Base-by-base conservation (phyloP, 2,888 invertebrate genomes). In the Caenorhabditis afra region DNA sequence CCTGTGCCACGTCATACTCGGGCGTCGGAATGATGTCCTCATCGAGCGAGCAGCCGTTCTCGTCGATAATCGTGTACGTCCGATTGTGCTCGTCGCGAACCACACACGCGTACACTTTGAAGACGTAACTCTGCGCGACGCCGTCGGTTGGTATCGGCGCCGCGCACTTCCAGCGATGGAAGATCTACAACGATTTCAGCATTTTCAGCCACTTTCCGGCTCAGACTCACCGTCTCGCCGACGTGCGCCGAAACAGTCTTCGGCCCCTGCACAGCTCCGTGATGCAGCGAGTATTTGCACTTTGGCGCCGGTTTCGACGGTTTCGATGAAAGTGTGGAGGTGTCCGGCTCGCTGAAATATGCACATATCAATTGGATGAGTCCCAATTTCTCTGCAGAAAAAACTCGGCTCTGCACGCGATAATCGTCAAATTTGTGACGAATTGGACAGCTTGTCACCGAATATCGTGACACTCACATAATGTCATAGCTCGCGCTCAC, bases 11-110 rank as follows among this genome's bases (percentile, higher is more conserved):
- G 59, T 82, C 82, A 49, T 84, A 84, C 29, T 81, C 79, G 4
- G 81, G 80, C 20, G 82, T 82, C 8, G 82, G 84, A 8, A 84
- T 67, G 18, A 84, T 82, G 10, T 82, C 81, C 52, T 84, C 84
- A 52, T 84, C 84, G 14, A 84, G 61, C 10, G 84, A 84, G 23
- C 84, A 84, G 16, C 84, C 84, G 55, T 78, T 57, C 16, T 84
- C 81, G 55, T 84, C 82, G 29, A 84, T 79, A n/a, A 84, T 79
- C 39, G 73, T 75, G 47, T 81, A 82, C 1, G 80, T 70, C 23
- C 79, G 58, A 23, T 81, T 66, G 11, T 75, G 50, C 29, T 78
- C 78, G 62, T 84, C 81, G 45, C 79, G 75, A 12, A 82, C 84
- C 11, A 73, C 64, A 76, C 84, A 84, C 35, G 70, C 50, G 20